Evolutionary conservation across 2,797 vertebrate species (phyloP).

Genomic region (Rhinichthys osculus): DNA sequence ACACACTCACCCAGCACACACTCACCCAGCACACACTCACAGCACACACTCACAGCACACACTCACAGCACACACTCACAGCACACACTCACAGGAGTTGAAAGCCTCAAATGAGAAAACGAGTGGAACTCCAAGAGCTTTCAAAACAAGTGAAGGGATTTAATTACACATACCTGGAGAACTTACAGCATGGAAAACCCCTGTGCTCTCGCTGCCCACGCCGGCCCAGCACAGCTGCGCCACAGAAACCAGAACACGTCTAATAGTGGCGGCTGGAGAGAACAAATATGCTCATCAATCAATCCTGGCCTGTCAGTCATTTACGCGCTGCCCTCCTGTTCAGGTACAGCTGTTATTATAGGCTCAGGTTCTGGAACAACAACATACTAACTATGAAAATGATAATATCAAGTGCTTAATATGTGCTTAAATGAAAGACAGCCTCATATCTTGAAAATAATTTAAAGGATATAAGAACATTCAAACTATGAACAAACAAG

Average conservation of each 20-base stretch:
- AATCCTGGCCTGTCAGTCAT: conserved; percentile 59
- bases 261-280: conserved; percentile 56
- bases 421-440: background rate
- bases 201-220: conserved; percentile 56
- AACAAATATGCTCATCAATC: conserved; percentile 67
- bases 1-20: no score
- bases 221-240: conserved; percentile 58
- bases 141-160: conserved; percentile 77
- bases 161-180: conserved; percentile 81
- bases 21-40: no score
- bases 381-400: background rate
- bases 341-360: conserved; percentile 36
- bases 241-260: conserved; percentile 71
- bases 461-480: background rate
- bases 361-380: conserved; percentile 16
- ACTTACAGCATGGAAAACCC: conserved; percentile 80
- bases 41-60: conserved; percentile 40
- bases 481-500: background rate
- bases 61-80: conserved; percentile 40
- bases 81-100: conserved; percentile 12
- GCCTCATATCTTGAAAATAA: background rate
- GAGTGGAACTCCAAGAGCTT: conserved; percentile 76
- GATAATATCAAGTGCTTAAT: background rate
- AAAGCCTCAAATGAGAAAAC: conserved; percentile 72
- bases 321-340: background rate